phyloP scores from a whole-genome alignment of 1,140 invertebrate species.

The Drosophila triauraria region DNA sequence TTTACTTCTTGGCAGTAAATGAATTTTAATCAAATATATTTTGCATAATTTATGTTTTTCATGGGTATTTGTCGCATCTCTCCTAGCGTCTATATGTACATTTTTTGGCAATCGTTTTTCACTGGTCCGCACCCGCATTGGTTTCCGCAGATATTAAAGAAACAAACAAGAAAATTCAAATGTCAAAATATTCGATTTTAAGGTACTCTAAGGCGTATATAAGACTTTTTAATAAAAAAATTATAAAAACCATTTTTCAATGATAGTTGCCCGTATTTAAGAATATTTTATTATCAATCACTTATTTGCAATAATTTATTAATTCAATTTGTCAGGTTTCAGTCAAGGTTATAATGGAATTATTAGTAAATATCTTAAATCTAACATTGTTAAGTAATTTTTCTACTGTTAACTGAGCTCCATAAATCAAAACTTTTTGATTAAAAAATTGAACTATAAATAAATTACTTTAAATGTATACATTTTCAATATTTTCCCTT shows the following conservation, averaged over 20 bases:
- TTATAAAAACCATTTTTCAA: too few species aligned
- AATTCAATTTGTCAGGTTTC: not conserved
- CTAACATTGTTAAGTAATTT: too few species aligned
- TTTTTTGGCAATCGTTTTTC: slow-evolving; percentile 67
- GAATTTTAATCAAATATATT: slow-evolving; percentile 76
- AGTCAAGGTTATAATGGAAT: too few species aligned
- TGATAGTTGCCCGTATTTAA: too few species aligned
- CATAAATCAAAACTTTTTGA: too few species aligned
- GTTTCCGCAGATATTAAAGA: slow-evolving; percentile 49
- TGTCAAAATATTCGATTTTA: not conserved
- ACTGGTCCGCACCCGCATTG: slow-evolving; percentile 72
- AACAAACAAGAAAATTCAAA: not conserved
- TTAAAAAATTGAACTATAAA: too few species aligned
- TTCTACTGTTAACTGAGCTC: too few species aligned
- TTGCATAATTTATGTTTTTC: slow-evolving; percentile 71
- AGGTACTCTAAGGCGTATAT: not conserved
- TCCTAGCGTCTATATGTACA: slow-evolving; percentile 3
- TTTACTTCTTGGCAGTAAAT: slow-evolving; percentile 67
- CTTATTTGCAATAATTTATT: not conserved
- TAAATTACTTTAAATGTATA: too few species aligned
- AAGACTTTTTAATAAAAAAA: not conserved
- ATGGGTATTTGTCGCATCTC: slow-evolving; percentile 63
- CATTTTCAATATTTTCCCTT: not conserved
- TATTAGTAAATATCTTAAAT: too few species aligned
- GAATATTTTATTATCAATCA: too few species aligned